Percentiles rank a stretch among this genome's conserved stretches.
These are phyloP conservation scores for Phocoena sinus DNA, from an alignment of 2,113 vertebrate species.

Conservation along the genomic window DNA sequence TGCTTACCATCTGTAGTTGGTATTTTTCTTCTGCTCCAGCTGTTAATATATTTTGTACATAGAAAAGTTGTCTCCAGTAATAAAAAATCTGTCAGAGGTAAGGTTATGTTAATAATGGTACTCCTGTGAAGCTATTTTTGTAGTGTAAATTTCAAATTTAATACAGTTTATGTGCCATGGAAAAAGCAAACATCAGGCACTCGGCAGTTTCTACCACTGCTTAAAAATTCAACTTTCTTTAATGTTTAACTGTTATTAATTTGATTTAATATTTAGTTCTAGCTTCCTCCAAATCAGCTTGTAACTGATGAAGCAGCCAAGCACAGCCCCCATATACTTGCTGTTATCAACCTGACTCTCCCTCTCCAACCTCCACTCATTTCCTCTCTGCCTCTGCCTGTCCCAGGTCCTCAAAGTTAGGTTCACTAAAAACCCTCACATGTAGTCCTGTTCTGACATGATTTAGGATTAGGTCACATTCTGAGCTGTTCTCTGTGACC, in stretches of 20 bases:
- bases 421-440: neutral
- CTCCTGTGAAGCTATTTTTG: constrained; percentile 58
- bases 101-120: constrained; percentile 61
- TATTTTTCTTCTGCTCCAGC: constrained; percentile 58
- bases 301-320: neutral
- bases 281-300: neutral
- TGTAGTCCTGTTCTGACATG: neutral
- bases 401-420: neutral
- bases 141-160: constrained; percentile 66
- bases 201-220: constrained; percentile 7
- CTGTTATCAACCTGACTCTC: neutral
- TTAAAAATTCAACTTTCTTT: constrained; percentile 38
- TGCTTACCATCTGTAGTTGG: constrained; percentile 56
- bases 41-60: constrained; percentile 53
- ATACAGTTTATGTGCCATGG: constrained; percentile 2
- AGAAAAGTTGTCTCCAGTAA: constrained; percentile 47
- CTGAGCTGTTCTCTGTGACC: neutral
- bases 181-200: constrained; percentile 29
- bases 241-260: neutral
- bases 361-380: neutral
- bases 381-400: neutral
- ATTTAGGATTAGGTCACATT: constrained; percentile 20
- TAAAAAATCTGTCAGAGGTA: constrained; percentile 61
- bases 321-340: neutral
- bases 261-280: constrained; percentile 10